A percentile compares a stretch with the other conserved stretches of the same genome.
These are phyloP conservation scores for Gobio occitaniae DNA, from an alignment of 2,797 vertebrate genomes.

Conservation along the genomic window DNA sequence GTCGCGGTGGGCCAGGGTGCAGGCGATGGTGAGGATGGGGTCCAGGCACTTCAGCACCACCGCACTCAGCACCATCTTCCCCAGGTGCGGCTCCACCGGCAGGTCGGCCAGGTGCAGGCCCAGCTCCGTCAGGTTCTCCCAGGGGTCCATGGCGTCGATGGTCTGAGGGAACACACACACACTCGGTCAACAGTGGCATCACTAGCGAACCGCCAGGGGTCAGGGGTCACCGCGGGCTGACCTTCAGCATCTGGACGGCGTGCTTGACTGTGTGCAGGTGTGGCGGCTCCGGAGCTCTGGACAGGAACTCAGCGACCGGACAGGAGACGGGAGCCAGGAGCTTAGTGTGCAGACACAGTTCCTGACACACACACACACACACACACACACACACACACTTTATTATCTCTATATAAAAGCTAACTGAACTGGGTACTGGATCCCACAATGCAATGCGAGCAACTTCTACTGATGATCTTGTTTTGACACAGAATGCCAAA, in stretches of 20 bases:
- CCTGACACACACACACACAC: constrained; percentile 73
- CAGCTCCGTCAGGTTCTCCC: constrained; percentile 92
- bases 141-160: constrained; percentile 91
- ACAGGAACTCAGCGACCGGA: constrained; percentile 89
- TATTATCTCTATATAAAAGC: neutral
- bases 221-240: constrained; percentile 63
- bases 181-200: too few relatives aligned
- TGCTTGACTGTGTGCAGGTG: constrained; percentile 85
- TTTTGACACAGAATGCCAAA: too few relatives aligned
- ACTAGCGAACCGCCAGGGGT: too few relatives aligned
- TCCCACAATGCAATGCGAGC: too few relatives aligned
- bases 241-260: constrained; percentile 95
- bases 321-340: constrained; percentile 87
- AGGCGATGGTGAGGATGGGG: constrained; percentile 94
- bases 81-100: constrained; percentile 93
- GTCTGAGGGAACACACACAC: constrained; percentile 70
- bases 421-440: too few relatives aligned
- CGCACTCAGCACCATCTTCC: constrained; percentile 95
- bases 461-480: too few relatives aligned
- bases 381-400: neutral
- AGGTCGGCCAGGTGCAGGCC: constrained; percentile 93
- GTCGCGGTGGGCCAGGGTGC: constrained; percentile 90
- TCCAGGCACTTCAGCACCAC: constrained; percentile 94
- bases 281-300: constrained; percentile 93
- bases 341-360: constrained; percentile 96